Conservation (phyloP, 2,113 vertebrate species). For the Xiphias gladius region DNA sequence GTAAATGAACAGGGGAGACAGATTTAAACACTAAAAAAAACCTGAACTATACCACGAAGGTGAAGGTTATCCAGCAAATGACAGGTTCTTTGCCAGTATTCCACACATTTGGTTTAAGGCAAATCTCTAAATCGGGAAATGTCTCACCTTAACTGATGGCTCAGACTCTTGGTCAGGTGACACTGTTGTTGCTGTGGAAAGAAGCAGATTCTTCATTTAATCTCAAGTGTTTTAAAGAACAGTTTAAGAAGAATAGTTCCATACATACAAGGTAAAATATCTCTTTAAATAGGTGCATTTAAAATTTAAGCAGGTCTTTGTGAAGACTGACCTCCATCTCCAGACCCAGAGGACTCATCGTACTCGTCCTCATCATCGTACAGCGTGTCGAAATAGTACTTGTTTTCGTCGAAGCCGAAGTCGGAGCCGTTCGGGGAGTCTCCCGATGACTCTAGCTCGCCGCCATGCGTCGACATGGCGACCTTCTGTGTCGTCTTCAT, state of each 20-base stretch:
- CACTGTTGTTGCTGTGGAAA: constrained; percentile 34
- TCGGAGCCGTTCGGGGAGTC: constrained; percentile 61
- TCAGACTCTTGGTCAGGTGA: neutral
- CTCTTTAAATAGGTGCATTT: no score
- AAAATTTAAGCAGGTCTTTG: neutral
- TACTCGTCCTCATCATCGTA: constrained; percentile 60
- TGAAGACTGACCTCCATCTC: constrained; percentile 81
- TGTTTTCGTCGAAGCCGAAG: constrained; percentile 71
- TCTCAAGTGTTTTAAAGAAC: neutral
- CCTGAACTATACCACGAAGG: no score
- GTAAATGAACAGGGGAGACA: no score
- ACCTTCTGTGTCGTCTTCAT: constrained; percentile 65
- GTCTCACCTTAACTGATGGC: constrained; percentile 66
- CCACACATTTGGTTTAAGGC: no score
- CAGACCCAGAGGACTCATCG: constrained; percentile 90
- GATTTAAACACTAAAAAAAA: no score
- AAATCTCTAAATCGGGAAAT: neutral
- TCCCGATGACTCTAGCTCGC: constrained; percentile 69
- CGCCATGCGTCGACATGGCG: neutral
- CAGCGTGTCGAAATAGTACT: neutral
- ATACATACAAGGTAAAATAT: neutral
- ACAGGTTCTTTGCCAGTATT: no score
- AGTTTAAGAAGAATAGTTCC: neutral
- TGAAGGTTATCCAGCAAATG: no score
- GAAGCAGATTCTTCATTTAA: neutral